phyloP scores from a whole-genome alignment of 1,140 invertebrate genomes.

The Spodoptera frugiperda region DNA sequence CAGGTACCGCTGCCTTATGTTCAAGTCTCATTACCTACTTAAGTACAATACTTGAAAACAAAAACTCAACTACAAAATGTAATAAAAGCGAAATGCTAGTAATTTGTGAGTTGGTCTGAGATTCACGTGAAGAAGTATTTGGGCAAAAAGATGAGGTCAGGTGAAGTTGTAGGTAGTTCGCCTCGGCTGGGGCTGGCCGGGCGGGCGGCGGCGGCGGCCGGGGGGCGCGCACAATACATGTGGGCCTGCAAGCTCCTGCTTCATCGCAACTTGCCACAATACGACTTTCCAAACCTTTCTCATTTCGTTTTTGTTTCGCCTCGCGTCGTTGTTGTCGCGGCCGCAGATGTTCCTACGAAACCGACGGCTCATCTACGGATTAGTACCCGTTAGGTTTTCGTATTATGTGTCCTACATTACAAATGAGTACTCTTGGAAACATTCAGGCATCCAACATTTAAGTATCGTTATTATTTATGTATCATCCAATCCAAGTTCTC shows the following conservation, averaged over 20 bases:
- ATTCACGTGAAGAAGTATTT: neutral
- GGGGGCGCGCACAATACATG: slow-evolving; percentile 34
- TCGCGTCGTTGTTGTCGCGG: slow-evolving; percentile 63
- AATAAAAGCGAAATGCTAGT: neutral
- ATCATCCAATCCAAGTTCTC: neutral
- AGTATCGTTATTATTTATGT: slow-evolving; percentile 26
- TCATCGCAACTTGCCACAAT: slow-evolving; percentile 76
- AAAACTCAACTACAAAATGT: neutral
- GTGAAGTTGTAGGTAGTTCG: neutral
- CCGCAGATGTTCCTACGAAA: slow-evolving; percentile 75
- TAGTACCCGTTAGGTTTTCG: slow-evolving; percentile 77
- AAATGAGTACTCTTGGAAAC: slow-evolving; percentile 53
- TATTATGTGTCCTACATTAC: slow-evolving; percentile 72
- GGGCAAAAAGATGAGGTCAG: slow-evolving; percentile 30
- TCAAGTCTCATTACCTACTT: neutral
- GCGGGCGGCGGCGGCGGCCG: slow-evolving; percentile 5
- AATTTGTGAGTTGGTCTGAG: neutral
- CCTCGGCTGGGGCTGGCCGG: neutral
- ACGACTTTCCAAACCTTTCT: slow-evolving; percentile 79
- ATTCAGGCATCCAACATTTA: slow-evolving; percentile 51
- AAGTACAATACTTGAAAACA: neutral
- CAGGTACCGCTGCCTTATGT: neutral
- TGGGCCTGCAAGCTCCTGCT: slow-evolving; percentile 36
- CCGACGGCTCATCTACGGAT: slow-evolving; percentile 76
- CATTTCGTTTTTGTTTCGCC: slow-evolving; percentile 81